Percentiles rank a stretch among this genome's conserved stretches.
Conservation (phyloP, 2,888 invertebrate species). For the Eledone cirrhosa region DNA sequence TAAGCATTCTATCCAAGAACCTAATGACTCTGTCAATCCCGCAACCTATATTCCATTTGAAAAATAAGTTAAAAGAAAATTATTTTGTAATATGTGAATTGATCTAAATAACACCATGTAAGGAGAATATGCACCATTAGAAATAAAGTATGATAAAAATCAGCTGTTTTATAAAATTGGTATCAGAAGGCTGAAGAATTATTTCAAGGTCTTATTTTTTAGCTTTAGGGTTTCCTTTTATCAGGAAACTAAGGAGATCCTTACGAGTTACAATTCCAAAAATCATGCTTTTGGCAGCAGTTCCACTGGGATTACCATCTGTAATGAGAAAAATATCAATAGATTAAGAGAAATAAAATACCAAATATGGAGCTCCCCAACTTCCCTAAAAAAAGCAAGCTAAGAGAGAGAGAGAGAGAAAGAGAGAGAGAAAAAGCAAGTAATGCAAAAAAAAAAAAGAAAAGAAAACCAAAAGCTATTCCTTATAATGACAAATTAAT, state of each 20-base stretch:
- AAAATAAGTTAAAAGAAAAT: too few relatives aligned
- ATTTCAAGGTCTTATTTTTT: not conserved
- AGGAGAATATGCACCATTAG: too few relatives aligned
- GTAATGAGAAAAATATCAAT: constrained; percentile 32
- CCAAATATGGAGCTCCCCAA: not conserved
- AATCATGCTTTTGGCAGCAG: constrained; percentile 70
- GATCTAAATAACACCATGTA: too few relatives aligned
- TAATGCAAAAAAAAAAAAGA: not conserved
- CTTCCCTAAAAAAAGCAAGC: not conserved
- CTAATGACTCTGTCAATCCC: too few relatives aligned
- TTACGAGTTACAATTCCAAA: constrained; percentile 78
- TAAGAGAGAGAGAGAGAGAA: not conserved
- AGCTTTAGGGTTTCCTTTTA: constrained; percentile 28
- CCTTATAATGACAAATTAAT: not conserved
- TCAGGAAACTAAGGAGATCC: constrained; percentile 76
- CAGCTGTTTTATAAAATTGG: too few relatives aligned
- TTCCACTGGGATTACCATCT: constrained; percentile 58
- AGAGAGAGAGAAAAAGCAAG: not conserved
- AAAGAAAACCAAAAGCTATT: not conserved
- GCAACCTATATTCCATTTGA: too few relatives aligned
- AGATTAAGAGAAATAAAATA: not conserved
- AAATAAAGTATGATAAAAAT: too few relatives aligned
- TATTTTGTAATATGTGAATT: too few relatives aligned
- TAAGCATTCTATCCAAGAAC: too few relatives aligned
- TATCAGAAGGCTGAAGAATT: not conserved